Evolutionary conservation across 2,797 vertebrate species (phyloP), one percentile per base, ranked within the genome.

Genomic region (Adelosebastes latens): DNA sequence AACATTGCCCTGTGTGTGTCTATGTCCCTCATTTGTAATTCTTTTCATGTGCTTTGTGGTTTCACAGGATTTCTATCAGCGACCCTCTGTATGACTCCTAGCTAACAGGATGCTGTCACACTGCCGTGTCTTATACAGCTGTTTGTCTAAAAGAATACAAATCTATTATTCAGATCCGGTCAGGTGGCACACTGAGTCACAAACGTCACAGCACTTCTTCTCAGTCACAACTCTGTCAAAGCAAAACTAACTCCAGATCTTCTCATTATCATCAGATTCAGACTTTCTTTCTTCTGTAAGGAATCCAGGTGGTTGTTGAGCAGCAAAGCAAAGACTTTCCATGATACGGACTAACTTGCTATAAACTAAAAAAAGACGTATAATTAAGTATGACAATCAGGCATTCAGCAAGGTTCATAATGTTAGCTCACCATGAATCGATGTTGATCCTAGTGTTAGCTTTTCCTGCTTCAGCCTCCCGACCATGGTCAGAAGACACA

Each of bases 11-110:
- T 20, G 22, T 68, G 22, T 68, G 56, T 72, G 12, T 53, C 49
- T 73, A 22, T 52, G 60, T 65, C 53, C 56, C 80, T 87, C 72
- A 81, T 91, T 89, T 84, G n/a, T 25, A 56, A 72, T 76, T 81
- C 29, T 81, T 88, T 89, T 84, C 82, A 90, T 90, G 75, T 74
- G 11, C 73, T 46, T 46, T 75, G 56, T 84, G 25, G 59, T 75
- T 22, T 72, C 31, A 2, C 65, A 73, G 52, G 53, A 75, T 85
- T 81, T 77, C n/a, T 72, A 49, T 64, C 34, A 65, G 53, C n/a
- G 64, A 75, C n/a, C 62, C 18, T 64, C 6, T 56, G 70, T 75
- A 42, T 56, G 31, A 67, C 71, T 83, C 14, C 36, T 18, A 77
- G 53, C 63, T 78, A 76, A 78, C 67, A 67, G 34, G 11, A 4